These are phyloP conservation scores for Galemys pyrenaicus DNA, from an alignment of 2,113 vertebrate species.

Conservation along the genomic window DNA sequence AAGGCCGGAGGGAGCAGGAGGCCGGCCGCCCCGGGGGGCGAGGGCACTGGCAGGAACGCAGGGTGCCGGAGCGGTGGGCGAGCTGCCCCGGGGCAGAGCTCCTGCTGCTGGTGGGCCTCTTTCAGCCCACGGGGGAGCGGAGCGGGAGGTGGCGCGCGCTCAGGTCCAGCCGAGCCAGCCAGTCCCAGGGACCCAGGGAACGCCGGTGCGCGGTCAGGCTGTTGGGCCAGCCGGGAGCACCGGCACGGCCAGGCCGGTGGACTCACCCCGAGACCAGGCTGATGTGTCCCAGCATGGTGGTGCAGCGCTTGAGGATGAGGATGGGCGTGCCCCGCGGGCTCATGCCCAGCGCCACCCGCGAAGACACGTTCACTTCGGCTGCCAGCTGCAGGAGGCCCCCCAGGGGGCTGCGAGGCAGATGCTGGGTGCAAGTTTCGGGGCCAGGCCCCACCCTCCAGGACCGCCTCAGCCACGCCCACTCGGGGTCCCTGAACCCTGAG, in stretches of 20 bases:
- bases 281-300: conserved; percentile 66
- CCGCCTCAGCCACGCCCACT: neutral
- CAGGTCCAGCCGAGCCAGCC: neutral
- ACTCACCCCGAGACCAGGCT: conserved; percentile 76
- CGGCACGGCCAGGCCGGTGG: fast-evolving
- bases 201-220: too few relatives aligned
- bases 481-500: fast-evolving
- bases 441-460: neutral
- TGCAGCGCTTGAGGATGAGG: conserved; percentile 77
- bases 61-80: neutral
- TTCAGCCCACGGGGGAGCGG: fast-evolving
- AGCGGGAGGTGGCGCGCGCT: fast-evolving
- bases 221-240: neutral
- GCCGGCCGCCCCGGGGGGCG: neutral
- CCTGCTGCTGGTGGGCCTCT: fast-evolving
- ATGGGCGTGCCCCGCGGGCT: neutral
- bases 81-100: neutral
- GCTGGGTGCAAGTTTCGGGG: neutral
- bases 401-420: neutral
- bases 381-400: conserved; percentile 48
- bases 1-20: fast-evolving
- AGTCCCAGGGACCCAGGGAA: neutral
- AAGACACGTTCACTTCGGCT: conserved; percentile 77
- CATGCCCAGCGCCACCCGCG: conserved; percentile 51
- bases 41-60: neutral